Percentiles rank a stretch among this genome's conserved stretches.
Evolutionary conservation across 2,797 vertebrate species (phyloP).

Genomic region (Aratinga solstitialis): DNA sequence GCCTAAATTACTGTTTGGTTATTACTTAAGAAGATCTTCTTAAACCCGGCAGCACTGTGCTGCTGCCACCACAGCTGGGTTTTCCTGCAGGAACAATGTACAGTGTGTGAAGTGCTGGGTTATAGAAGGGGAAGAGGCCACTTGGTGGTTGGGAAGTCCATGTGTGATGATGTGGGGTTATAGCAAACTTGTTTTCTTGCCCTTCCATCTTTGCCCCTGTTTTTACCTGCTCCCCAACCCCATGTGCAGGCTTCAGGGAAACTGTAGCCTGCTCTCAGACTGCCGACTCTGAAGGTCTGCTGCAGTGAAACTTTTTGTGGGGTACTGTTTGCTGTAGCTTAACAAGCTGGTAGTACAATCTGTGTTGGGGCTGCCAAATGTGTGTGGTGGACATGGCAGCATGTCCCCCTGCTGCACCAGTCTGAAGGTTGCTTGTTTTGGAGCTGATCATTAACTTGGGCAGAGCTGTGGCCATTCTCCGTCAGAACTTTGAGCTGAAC

Average conservation of each 20-base stretch:
- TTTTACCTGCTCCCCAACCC: too few species aligned
- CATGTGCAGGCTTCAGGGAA: accelerated
- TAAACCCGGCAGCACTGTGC: accelerated
- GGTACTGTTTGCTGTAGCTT: not conserved
- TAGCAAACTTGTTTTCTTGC: accelerated
- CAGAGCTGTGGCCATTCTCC: not conserved
- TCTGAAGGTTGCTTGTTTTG: not conserved
- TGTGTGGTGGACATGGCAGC: accelerated
- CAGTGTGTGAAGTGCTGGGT: not conserved
- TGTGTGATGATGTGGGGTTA: accelerated
- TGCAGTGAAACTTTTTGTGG: too few species aligned
- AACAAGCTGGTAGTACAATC: accelerated
- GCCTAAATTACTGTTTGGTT: not conserved
- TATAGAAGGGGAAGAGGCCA: not conserved
- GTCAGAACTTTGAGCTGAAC: not conserved
- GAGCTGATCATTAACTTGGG: not conserved
- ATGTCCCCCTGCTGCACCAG: accelerated
- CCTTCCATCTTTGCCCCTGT: not conserved
- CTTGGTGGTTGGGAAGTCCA: accelerated
- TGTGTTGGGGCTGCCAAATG: not conserved
- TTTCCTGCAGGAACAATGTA: not conserved
- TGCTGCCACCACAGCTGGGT: not conserved
- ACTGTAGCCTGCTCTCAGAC: not conserved
- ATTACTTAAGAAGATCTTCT: not conserved
- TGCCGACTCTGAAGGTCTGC: not conserved